Evolutionary conservation across 1,140 invertebrate genomes (phyloP), one percentile per base, ranked within the genome.

Genomic region (Lineus longissimus): DNA sequence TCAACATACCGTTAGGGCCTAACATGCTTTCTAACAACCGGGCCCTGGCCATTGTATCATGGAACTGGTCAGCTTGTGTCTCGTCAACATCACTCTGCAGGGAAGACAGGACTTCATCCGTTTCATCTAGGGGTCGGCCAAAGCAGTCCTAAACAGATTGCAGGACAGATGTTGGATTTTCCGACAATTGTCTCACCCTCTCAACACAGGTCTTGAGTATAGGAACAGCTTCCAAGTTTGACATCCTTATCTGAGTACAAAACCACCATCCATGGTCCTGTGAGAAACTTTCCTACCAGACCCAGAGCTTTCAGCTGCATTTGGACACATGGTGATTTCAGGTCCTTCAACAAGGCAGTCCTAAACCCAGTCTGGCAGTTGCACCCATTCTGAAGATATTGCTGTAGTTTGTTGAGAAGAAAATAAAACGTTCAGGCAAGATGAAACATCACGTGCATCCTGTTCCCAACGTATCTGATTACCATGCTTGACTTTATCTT

Each of bases 401-500:
- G 47, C n/a, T 23, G 47, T n/a, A 51, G 25, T 51, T 51, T 51
- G n/a, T 4, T n/a, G 47, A 23, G 47, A 19, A 51, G 25, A 27
- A 23, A 51, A 51, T 23, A 51, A 27, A 23, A 51, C 9, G 25
- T 27, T 51, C 47, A 6, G n/a, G 19, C n/a, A 23, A 51, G 25
- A n/a, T 51, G 47, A n/a, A 51, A 51, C 4, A 51, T 23, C 4
- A 51, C 47, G 47, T 51, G 47, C 19, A 51, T 23, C 47, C 47
- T 19, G 47, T 51, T 51, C n/a, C 47, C 47, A 19, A 51, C 47
- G 47, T 51, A 51, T 19, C 47, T 19, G 47, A n/a, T 27, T 19
- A 51, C 25, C 47, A 51, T 51, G 25, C 47, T 43, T 41, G n/a
- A 36, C 58, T 2, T 11, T 19, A 61, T 57, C 11, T 61, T 61